Evolutionary conservation across 2,797 vertebrate genomes (phyloP).

Genomic region (Staurois parvus): DNA sequence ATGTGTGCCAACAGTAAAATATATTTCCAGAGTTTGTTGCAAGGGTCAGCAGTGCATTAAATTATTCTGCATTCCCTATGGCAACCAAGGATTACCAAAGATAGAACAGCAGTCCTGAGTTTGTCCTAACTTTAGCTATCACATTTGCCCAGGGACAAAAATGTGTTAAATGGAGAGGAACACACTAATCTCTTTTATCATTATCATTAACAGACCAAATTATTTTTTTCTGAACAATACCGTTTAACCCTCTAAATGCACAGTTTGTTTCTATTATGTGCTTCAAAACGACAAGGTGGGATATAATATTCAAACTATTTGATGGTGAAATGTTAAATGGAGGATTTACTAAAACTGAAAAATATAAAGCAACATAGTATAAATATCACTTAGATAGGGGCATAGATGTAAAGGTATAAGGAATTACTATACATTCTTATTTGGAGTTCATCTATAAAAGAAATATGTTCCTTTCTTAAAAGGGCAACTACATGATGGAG

Average conservation of each 20-base stretch:
- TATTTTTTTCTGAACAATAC: slow-evolving; percentile 9
- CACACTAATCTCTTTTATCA: slow-evolving; percentile 1
- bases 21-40: not conserved
- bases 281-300: not conserved
- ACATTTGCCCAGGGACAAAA: slow-evolving; percentile 24
- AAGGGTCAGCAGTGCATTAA: slow-evolving; percentile 1
- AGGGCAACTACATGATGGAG: no score
- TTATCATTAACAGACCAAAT: slow-evolving; percentile 11
- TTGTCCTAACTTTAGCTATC: not conserved
- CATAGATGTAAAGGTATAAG: no score
- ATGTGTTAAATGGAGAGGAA: slow-evolving; percentile 38
- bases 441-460: not conserved
- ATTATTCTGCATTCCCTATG: not conserved
- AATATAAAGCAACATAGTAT: no score
- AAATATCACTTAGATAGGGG: no score
- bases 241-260: not conserved
- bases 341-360: not conserved
- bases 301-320: slow-evolving; percentile 39
- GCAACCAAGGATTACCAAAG: not conserved
- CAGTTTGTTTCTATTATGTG: not conserved
- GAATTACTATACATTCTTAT: no score
- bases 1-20: no score
- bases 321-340: slow-evolving; percentile 17
- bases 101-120: not conserved
- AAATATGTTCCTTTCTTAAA: not conserved